Evolutionary conservation across 2,797 vertebrate species (phyloP), one percentile per base, ranked within the genome.

Genomic region (Hyperoplus immaculatus): DNA sequence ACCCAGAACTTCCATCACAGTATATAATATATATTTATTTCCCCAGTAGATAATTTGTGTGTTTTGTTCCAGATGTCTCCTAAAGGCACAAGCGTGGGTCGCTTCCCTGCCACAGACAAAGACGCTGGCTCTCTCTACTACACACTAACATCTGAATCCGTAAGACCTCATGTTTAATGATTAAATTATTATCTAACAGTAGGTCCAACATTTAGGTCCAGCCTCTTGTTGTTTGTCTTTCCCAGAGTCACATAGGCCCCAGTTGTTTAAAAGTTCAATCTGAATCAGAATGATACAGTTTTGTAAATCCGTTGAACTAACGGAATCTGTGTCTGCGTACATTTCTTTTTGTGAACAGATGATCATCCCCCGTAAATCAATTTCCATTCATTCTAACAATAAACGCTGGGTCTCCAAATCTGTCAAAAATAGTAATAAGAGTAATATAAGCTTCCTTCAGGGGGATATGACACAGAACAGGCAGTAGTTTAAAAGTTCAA

Each of bases 121-220:
- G 95, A 96, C 11, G 1, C 0, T 0, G 0, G 0, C 0, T 0
- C 0, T 0, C 81, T 95, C 12, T 85, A 39, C 85, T 96, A 95
- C 85, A 58, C 1, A 6, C 81, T 96, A 29, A 77, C 13, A 0
- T 1, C 93, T 49, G 71, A 61, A 39, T 12, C 73, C 39, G 95
- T 95, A 88, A 70, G 82, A 54, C n/a, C 46, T 14, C 3, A 0
- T 56, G 11, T 38, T 62, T 41, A 1, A 15, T 49, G 57, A 4
- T 38, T 21, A 36, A 54, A 29, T 0, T 39, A 47, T 51, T 39
- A 6, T 21, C 10, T 55, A 3, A 39, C 8, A 39, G 18, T 15
- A 43, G 29, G 9, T 15, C 54, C 15, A 36, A 29, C 8, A 18
- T 72, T 38, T 10, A 72, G 4, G 45, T 69, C 13, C 16, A 65